Percentiles rank a stretch among this genome's conserved stretches.
These are phyloP conservation scores for Danio tinwini DNA, from an alignment of 2,797 vertebrate genomes.

Conservation along the genomic window DNA sequence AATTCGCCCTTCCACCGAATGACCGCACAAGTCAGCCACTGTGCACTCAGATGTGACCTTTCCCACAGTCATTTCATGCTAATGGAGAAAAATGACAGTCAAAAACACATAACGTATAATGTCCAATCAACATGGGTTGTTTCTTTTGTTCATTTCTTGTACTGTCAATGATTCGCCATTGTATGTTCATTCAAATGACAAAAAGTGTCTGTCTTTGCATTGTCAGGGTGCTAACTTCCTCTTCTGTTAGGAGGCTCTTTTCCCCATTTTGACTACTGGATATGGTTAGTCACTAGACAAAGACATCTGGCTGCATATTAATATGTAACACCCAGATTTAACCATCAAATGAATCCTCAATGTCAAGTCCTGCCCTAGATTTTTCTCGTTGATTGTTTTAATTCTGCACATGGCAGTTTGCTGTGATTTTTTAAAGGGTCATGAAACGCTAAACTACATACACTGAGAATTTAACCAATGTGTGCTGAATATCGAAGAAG, in stretches of 20 bases:
- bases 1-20: slow-evolving; percentile 6
- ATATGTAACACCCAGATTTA: background rate
- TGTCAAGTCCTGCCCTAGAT: no score
- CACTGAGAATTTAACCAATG: no score
- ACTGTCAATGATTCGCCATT: background rate
- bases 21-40: slow-evolving; percentile 11
- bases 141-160: background rate
- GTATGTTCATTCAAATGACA: background rate
- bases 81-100: background rate
- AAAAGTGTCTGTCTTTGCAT: background rate
- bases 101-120: background rate
- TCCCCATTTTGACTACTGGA: background rate
- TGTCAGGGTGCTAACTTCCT: slow-evolving; percentile 7
- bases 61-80: background rate
- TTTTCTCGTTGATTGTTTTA: no score
- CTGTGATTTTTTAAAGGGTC: no score
- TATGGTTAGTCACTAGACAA: background rate
- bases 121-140: background rate
- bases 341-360: no score
- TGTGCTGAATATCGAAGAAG: no score
- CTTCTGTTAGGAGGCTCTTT: background rate
- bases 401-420: no score
- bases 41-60: slow-evolving; percentile 27
- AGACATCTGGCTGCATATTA: background rate
- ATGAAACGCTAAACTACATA: no score